Conservation (phyloP, 2,888 invertebrate species). For the Polia nebulosa region DNA sequence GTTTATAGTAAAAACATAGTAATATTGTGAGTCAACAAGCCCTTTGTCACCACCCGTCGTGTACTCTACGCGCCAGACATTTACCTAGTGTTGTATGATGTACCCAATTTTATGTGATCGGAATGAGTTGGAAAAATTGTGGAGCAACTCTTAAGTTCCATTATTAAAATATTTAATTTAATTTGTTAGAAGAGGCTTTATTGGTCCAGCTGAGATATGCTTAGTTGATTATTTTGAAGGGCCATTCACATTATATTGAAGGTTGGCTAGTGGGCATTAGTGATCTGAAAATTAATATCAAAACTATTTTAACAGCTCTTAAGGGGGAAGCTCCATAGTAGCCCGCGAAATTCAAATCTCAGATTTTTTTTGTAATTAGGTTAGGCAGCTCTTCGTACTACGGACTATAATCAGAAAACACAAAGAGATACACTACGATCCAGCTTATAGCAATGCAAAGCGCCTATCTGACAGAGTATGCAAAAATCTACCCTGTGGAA, state of each 20-base stretch:
- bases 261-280: background rate
- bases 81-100: conserved; percentile 41
- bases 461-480: too few relatives aligned
- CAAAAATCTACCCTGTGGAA: too few relatives aligned
- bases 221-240: background rate
- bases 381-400: too few relatives aligned
- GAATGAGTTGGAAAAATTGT: conserved; percentile 3
- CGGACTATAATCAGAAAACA: too few relatives aligned
- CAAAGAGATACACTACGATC: too few relatives aligned
- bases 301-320: too few relatives aligned
- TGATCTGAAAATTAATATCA: background rate
- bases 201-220: background rate
- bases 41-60: conserved; percentile 25
- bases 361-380: too few relatives aligned
- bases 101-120: conserved; percentile 27
- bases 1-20: conserved; percentile 66
- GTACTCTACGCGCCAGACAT: conserved; percentile 30
- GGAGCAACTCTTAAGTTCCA: background rate
- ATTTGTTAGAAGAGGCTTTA: background rate
- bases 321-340: too few relatives aligned
- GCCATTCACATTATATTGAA: background rate
- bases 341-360: too few relatives aligned
- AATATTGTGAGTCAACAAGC: conserved; percentile 62
- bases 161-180: conserved; percentile 1
- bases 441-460: too few relatives aligned